These are phyloP conservation scores for Lasioglossum morio DNA, from an alignment of 2,888 invertebrate species.

Conservation along the genomic window DNA sequence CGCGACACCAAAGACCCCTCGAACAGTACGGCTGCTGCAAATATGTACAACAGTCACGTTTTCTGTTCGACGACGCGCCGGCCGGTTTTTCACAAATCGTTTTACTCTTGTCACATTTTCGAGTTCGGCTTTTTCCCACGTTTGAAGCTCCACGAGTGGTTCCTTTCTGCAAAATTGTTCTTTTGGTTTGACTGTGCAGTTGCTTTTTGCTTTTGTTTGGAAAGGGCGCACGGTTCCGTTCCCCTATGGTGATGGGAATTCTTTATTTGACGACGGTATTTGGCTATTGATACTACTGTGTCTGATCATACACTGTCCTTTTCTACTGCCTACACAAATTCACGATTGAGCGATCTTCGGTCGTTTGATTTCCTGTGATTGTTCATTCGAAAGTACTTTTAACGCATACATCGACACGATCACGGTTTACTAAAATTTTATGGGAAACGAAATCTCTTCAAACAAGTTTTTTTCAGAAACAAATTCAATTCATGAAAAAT, in stretches of 20 bases:
- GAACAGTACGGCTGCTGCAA: slow-evolving; percentile 21
- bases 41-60: slow-evolving; percentile 56
- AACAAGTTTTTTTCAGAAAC: background rate
- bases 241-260: background rate
- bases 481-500: background rate
- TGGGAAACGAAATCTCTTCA: background rate
- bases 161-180: background rate
- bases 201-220: background rate
- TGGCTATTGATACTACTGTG: background rate
- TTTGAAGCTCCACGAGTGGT: slow-evolving; percentile 15
- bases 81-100: slow-evolving; percentile 29
- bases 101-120: slow-evolving; percentile 32
- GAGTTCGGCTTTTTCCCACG: slow-evolving; percentile 15
- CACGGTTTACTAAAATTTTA: background rate
- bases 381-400: background rate
- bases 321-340: slow-evolving; percentile 16
- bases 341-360: background rate
- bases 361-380: background rate
- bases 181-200: too few relatives aligned
- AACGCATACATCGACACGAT: background rate
- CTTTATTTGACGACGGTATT: background rate
- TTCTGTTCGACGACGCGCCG: slow-evolving; percentile 25
- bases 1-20: slow-evolving; percentile 26
- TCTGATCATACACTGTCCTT: slow-evolving; percentile 9
- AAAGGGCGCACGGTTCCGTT: background rate